Evolutionary conservation across 2,797 vertebrate genomes (phyloP), one percentile per base, ranked within the genome.

Genomic region (Phoeniculus purpureus): DNA sequence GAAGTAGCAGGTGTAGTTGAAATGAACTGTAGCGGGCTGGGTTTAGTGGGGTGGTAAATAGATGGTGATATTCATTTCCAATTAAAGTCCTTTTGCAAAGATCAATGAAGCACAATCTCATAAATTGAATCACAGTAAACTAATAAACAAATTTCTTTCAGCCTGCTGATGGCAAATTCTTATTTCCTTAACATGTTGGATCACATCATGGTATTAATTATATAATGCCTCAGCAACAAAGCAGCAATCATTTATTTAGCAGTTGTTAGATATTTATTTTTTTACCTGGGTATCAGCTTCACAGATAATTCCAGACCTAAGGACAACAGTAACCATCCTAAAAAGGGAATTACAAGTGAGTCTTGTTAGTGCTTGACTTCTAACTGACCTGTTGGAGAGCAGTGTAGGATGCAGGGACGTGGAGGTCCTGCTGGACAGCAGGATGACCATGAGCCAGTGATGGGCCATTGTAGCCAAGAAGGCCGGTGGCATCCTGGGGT

Each of bases 181-280:
- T 97, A 97, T 97, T 97, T 98, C 96, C 95, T 96, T 97, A 96
- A 95, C 96, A 96, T 97, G 96, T 97, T 95, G 97, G 96, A 97
- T 97, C 94, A 87, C 89, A 96, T 95, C 94, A 88, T 93, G 86
- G 73, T 94, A 96, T 97, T 97, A 97, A 97, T 97, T 97, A 96
- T 88, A 85, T 91, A 84, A 96, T 81, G 76, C 92, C 92, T 77
- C 75, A 94, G 80, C 91, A 96, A 81, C 79, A 87, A 94, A 96
- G 88, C 89, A 95, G 86, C 67, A 95, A 85, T 95, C 84, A 89
- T 91, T 96, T 95, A 90, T 95, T 95, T 93, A 93, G 62, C 74
- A 67, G 40, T 93, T 48, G 75, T 71, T 96, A 92, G 91, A 32
- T 94, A 85, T 95, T 97, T 95, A 79, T n/a, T n/a, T 96, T 96